Base-by-base conservation (phyloP, 35 echinoderm and acorn worm genomes). In the Amphiura filiformis region DNA sequence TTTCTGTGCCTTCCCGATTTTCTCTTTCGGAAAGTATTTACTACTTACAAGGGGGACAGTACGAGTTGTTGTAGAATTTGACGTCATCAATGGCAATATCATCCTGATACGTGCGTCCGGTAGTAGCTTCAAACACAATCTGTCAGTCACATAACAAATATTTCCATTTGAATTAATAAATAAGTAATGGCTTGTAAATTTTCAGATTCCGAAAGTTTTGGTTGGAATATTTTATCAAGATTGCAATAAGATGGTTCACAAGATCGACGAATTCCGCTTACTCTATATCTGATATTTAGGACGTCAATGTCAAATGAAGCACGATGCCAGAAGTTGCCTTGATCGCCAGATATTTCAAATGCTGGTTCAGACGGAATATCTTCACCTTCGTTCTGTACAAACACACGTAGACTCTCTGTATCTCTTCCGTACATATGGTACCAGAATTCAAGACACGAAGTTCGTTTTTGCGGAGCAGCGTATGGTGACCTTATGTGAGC, bases 341-440 rank as follows among this genome's bases (percentile, higher is more conserved):
- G 47, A 80, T 96, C 56, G 0, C 94, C 94, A 22, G 12, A 86
- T 37, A 41, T 64, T 2, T 4, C 82, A 76, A 70, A 89, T 13
- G 33, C 37, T 35, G 90, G 90, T 26, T 78, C 41, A 18, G 5
- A 18, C 0, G 84, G 82, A 18, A 90, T 32, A 28, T 39, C 41
- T 13, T 76, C 41, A 0, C 78, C 38, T 23, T 61, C 78, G 20
- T 36, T 35, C 52, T 93, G 77, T 34, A 97, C 40, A 75, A 91
- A 97, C 30, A 97, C 91, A 22, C 81, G 84, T 4, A 97, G 85
- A 5, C 35, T 56, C 39, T 97, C 91, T 9, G 93, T 86, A 42
- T 87, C 88, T 14, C 75, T 34, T 23, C 95, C 95, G 26, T 91
- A 93, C 95, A 97, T 97, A 65, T 97, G 95, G 36, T 88, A 97